Evolutionary conservation across 2,797 vertebrate species (phyloP), one percentile per base, ranked within the genome.

Genomic region (Ataeniobius toweri): DNA sequence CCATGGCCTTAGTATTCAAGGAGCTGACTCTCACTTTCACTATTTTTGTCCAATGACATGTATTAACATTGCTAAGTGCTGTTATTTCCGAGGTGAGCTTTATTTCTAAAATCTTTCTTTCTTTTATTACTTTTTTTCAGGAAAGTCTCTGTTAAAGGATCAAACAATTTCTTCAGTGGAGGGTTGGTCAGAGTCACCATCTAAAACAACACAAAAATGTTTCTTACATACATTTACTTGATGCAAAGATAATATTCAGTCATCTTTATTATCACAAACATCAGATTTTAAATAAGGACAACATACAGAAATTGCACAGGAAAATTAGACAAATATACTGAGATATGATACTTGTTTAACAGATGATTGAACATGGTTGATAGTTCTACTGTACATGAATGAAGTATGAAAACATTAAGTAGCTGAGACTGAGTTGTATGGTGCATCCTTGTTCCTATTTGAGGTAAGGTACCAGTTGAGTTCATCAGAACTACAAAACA

Each of bases 281-380:
- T 86, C 80, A 90, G 83, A 90, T 88, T 88, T 87, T 89, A 85
- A 91, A 86, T 82, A 74, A 82, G 59, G 82, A 92, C 88, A 91
- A 90, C 70, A 89, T 85, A 91, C 78, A 76, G 51, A 85, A 71
- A 86, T 59, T 76, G 83, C 75, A 93, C 91, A 91, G 88, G 72
- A 82, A 94, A 92, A 92, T 77, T 68, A 83, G 86, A 94, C 93
- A 92, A 93, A 93, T 92, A 94, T 90, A 94, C 86, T 90, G 90
- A 89, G 80, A 88, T 91, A 82, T 91, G 86, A 86, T 89, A 89
- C 80, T 89, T 90, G 85, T 81, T 80, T 90, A 83, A 93, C 91
- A 88, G 73, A 84, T 86, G 72, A 31, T 83, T 86, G 0, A 89
- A 89, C 85, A 89, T 82, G 77, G 53, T 86, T 91, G 71, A 81